Conservation (phyloP, 2,888 invertebrate genomes). For the Crocallis elinguaria region DNA sequence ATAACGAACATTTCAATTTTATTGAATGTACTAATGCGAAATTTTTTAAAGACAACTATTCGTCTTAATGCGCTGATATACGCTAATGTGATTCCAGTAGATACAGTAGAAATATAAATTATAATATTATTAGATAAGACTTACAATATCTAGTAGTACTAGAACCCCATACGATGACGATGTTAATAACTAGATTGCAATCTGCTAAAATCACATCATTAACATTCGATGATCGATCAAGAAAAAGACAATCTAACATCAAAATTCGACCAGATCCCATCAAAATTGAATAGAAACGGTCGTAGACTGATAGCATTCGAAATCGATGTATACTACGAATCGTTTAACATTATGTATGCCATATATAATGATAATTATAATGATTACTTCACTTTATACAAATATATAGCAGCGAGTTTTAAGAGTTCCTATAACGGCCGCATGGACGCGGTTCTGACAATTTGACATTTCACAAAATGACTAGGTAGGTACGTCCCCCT, state of each 20-base stretch:
- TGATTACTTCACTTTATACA: slow-evolving; percentile 87
- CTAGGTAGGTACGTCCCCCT: slow-evolving; percentile 80
- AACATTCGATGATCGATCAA: slow-evolving; percentile 17
- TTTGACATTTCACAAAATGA: slow-evolving; percentile 85
- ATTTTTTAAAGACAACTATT: slow-evolving; percentile 61
- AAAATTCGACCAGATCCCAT: slow-evolving; percentile 34
- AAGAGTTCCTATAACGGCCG: slow-evolving; percentile 89
- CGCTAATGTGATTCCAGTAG: slow-evolving; percentile 50
- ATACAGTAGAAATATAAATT: slow-evolving; percentile 39
- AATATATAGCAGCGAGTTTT: slow-evolving; percentile 91
- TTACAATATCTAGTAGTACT: slow-evolving; percentile 20
- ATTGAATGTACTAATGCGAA: slow-evolving; percentile 74
- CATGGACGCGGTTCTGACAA: slow-evolving; percentile 78
- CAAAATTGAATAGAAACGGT: slow-evolving; percentile 43
- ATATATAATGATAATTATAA: slow-evolving; percentile 81
- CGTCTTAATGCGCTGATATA: slow-evolving; percentile 58
- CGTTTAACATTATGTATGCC: slow-evolving; percentile 81
- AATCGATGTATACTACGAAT: slow-evolving; percentile 80
- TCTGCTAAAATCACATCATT: background rate
- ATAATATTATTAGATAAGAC: slow-evolving; percentile 27
- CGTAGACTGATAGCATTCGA: slow-evolving; percentile 81
- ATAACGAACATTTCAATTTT: slow-evolving; percentile 80
- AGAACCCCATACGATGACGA: slow-evolving; percentile 14
- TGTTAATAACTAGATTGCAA: slow-evolving; percentile 8
- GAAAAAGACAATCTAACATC: slow-evolving; percentile 24